A percentile compares a stretch with the other conserved stretches of the same genome.
Evolutionary conservation across 2,797 vertebrate species (phyloP).

Genomic region (Pempheris klunzingeri): DNA sequence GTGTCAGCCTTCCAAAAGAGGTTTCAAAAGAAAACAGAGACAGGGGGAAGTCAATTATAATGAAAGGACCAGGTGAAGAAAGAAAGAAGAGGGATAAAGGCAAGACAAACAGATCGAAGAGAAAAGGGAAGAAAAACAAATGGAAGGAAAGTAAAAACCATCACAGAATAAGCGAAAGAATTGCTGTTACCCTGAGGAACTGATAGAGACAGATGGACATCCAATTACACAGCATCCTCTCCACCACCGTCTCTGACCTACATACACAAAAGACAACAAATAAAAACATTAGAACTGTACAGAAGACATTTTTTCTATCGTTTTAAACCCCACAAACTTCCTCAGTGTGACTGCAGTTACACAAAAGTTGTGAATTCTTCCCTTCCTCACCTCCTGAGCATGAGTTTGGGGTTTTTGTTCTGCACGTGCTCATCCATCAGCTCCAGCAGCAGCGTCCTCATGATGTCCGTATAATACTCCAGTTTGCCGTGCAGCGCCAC

Average conservation of each 20-base stretch:
- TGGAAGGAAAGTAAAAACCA: background rate
- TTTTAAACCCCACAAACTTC: no score
- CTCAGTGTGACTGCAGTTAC: no score
- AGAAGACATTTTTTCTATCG: background rate
- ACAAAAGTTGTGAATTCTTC: no score
- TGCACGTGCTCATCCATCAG: constrained; percentile 96
- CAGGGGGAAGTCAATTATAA: constrained; percentile 14
- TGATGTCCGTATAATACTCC: constrained; percentile 98
- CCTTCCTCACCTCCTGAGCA: constrained; percentile 92
- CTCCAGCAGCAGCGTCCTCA: constrained; percentile 95
- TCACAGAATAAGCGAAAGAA: background rate
- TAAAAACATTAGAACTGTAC: background rate
- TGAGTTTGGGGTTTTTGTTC: constrained; percentile 97
- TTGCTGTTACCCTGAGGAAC: constrained; percentile 91
- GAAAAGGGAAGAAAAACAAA: constrained; percentile 1
- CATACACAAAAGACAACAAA: constrained; percentile 14
- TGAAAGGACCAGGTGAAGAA: background rate
- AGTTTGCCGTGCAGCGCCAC: constrained; percentile 97
- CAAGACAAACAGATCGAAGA: constrained; percentile 11
- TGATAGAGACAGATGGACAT: constrained; percentile 99
- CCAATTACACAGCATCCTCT: constrained; percentile 99
- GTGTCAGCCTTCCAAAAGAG: background rate
- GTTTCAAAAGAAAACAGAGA: background rate
- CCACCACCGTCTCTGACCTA: constrained; percentile 96
- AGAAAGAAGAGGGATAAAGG: background rate